Base-by-base conservation (phyloP, 2,113 vertebrate species). In the Oryzias curvinotus region DNA sequence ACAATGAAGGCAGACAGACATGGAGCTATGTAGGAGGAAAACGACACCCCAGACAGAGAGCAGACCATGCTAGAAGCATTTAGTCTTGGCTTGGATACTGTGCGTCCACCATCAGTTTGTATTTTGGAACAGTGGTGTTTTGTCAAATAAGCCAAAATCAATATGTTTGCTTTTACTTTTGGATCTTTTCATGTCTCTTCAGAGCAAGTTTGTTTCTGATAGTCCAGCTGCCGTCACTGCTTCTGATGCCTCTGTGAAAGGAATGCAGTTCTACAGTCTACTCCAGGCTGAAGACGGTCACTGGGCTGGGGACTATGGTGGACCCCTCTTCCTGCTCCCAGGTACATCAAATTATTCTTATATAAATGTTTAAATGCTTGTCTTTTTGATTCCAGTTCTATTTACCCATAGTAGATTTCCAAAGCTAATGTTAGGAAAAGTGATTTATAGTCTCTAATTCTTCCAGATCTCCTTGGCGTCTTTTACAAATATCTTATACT, bases 241-340 rank as follows among this genome's bases (percentile, higher is more conserved):
- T 2, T 49, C 51, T 1, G 91, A 92, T 4, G 93, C 91, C 0
- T 90, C 94, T 16, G 52, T 83, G 67, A 95, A 94, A 2, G 97
- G 95, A 0, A 91, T 96, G 91, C 62, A 66, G 14, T 97, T 98
- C 84, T 98, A 96, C 56, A 78, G 88, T 1, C 65, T 67, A 7
- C 92, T 99, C 23, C 97, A 99, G 78, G 93, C 94, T 0, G 95
- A 97, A 73, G 96, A 99, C 1, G 96, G 97, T 7, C 96, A 99
- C 83, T 99, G 96, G 96, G 86, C 96, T 0, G 95, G 95, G 1
- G 96, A 99, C 81, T 98, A 98, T 0, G 96, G 95, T 0, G 96
- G 97, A 15, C 95, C 96, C 0, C 94, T 98, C 43, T 98, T 98
- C 82, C 89, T 98, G 53, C 87, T 98, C 65, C 96, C 97, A 88